Base-by-base conservation (phyloP, 2,888 invertebrate species). In the Omphaloscelis lunosa region DNA sequence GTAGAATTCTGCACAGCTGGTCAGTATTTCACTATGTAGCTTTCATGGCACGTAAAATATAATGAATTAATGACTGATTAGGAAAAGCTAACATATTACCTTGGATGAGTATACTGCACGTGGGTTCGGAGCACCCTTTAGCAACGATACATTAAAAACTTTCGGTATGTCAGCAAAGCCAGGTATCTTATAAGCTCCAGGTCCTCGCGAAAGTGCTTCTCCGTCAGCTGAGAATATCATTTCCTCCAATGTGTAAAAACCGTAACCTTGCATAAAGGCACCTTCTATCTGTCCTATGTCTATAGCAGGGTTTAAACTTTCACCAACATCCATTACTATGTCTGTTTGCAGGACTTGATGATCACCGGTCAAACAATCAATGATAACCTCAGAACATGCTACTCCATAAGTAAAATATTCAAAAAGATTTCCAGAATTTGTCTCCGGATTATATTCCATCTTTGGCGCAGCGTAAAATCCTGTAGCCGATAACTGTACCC, bases 251-350 rank as follows among this genome's bases (percentile, higher is more conserved):
- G 98, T 98, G 91, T 98, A 98, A 84, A 98, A 95, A 1, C 99
- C 99, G 90, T 98, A 98, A 1, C 99, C 99, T 97, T 99, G 99
- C 92, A 98, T 97, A 91, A 99, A 99, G 0, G 97, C 99, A 7
- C 99, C 99, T 95, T 99, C 99, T 7, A 99, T 97, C 96, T 99
- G 99, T 0, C 99, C 99, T 82, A 99, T 98, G 89, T 99, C 99
- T 82, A 99, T 98, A 1, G 99, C 99, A 2, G 99, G 99, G 93
- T 99, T 99, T 75, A 99, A 94, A 93, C 98, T 99, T 89, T 98
- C 98, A 0, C 99, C 99, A 59, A 99, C 95, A 95, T 99, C 99
- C 99, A 99, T 99, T 0, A 99, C 98, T 85, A 99, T 98, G 89
- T 99, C 98, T 9, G 98, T 98, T 89, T 98, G 97, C 39, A 98